phyloP scores from a whole-genome alignment of 2,113 vertebrate species.

The Scopus umbretta region DNA sequence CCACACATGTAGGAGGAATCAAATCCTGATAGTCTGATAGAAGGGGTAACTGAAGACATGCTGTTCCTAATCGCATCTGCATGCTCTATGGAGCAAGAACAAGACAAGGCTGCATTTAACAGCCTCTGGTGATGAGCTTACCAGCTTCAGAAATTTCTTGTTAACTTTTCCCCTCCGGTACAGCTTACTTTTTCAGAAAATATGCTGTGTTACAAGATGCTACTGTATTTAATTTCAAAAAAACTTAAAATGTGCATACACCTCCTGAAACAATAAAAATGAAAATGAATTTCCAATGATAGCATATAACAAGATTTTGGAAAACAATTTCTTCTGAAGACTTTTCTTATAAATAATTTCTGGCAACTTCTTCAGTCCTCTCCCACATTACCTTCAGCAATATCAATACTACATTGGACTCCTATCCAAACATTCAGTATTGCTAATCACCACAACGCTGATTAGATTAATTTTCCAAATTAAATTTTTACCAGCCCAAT shows the following conservation, averaged over 20 bases:
- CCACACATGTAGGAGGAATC: background rate
- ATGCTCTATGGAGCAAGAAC: background rate
- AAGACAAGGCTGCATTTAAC: background rate
- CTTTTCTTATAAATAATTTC: background rate
- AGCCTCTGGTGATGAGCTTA: background rate
- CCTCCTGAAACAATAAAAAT: background rate
- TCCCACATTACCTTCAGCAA: background rate
- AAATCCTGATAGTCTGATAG: slow-evolving; percentile 41
- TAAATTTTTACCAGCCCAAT: background rate
- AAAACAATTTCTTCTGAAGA: background rate
- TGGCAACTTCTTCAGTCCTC: background rate
- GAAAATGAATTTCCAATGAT: background rate
- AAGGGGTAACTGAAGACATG: slow-evolving; percentile 24
- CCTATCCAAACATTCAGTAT: background rate
- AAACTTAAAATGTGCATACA: background rate
- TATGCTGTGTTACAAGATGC: background rate
- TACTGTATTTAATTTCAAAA: background rate
- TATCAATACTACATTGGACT: background rate
- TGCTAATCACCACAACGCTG: background rate
- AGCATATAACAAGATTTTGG: background rate
- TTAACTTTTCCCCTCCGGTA: background rate
- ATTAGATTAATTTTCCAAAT: background rate
- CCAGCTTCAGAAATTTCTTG: background rate
- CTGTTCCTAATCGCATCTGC: background rate
- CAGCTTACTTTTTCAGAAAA: background rate